A percentile compares a stretch with the other conserved stretches of the same genome.
Evolutionary conservation across 2,113 vertebrate genomes (phyloP).

Genomic region (Perca fluviatilis): DNA sequence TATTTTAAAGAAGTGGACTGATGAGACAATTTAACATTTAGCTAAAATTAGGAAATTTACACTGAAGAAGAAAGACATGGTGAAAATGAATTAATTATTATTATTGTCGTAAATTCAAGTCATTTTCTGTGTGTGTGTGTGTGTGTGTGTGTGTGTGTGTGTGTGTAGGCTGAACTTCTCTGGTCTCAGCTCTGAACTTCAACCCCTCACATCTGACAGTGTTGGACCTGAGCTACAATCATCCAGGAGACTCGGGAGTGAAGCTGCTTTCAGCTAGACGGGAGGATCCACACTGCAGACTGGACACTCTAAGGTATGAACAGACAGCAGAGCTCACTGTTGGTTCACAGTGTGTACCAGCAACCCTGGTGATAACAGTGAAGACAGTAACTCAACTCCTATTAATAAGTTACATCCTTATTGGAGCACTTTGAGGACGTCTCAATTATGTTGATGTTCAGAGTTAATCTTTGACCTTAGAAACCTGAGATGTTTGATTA

Average conservation of each 20-base stretch:
- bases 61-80: neutral
- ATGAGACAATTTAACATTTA: too few relatives aligned
- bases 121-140: neutral
- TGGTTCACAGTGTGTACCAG: neutral
- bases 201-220: conserved; percentile 10
- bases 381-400: neutral
- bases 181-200: conserved; percentile 10
- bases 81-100: neutral
- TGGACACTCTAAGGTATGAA: conserved; percentile 12
- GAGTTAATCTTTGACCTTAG: too few relatives aligned
- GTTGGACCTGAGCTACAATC: conserved; percentile 33
- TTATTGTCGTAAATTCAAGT: too few relatives aligned
- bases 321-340: neutral
- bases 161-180: conserved; percentile 9
- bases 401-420: too few relatives aligned
- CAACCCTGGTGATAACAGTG: neutral
- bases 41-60: neutral
- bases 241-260: neutral
- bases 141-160: neutral
- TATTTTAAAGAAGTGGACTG: too few relatives aligned
- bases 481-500: too few relatives aligned
- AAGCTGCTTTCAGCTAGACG: neutral
- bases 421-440: too few relatives aligned
- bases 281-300: neutral
- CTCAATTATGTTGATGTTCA: too few relatives aligned